Base-by-base conservation (phyloP, 2,888 invertebrate genomes). In the Hylaea fasciaria region DNA sequence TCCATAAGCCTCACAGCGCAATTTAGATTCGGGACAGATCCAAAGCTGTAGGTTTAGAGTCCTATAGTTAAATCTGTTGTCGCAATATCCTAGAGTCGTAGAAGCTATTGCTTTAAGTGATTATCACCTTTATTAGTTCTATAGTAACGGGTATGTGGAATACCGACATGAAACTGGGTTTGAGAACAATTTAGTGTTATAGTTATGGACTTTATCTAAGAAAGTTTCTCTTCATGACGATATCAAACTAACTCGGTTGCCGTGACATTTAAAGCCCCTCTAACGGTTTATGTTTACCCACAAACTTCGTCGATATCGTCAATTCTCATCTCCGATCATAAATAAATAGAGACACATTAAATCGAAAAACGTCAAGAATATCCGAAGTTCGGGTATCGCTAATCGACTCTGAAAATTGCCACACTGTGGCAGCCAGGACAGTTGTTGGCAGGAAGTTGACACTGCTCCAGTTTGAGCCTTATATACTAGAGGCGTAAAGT, bases 401-500 rank as follows among this genome's bases (percentile, higher is more conserved):
- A 59, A 59, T 59, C 59, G 59, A 54, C 59, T 54, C 53, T 45
- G 50, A 49, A 54, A 52, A 58, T 41, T 57, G 32, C 22, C 44
- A 46, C 32, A 35, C 39, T 16, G 41, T 46, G 35, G 16, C 59
- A 48, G 37, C 39, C 10, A 40, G 48, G 22, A 54, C 49, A 49
- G 45, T 58, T 57, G 12, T 7, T 39, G 43, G 16, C 28, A 41
- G 28, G 13, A 7, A 53, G 4, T 47, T 37, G 17, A 54, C 22
- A n/a, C 13, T 16, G 13, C 29, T 46, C 29, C 7, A 28, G 17
- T 40, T 45, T 32, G 11, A 41, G 46, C 57, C 44, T 57, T 61
- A 39, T 60, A 17, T 51, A n/a, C n/a, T 35, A 29, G 40, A 48
- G 3, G n/a, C 41, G 40, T 61, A 65, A 45, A 52, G 62, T 57